Base-by-base conservation (phyloP, 2,113 vertebrate genomes). In the Sebastes schlegelii region DNA sequence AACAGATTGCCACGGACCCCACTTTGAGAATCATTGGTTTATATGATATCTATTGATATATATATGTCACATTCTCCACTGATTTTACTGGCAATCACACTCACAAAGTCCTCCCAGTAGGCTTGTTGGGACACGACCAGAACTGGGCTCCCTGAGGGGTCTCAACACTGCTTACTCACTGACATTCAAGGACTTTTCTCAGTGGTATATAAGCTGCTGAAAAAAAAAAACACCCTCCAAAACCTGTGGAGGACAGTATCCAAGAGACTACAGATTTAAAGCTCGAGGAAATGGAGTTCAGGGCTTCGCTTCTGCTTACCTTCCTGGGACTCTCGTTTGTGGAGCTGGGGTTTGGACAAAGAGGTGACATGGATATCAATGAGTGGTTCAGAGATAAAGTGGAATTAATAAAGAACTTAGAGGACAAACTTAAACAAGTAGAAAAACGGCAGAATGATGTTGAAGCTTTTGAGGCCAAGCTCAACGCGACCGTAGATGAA, bases 271-370 rank as follows among this genome's bases (percentile, higher is more conserved):
- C 5, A 54, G 1, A 40, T 26, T 34, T 21, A 14, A 14, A 49
- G 8, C 51, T 0, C 17, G 48, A 58, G 12, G 54, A 49, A n/a
- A 88, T 88, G 79, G 69, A 71, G 26, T 57, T 61, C n/a, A 58
- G 48, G 26, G 21, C 70, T 79, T 21, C 62, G 40, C 8, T 76
- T 55, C 45, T 79, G 43, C 5, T 77, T 26, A 26, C 34, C 61
- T 42, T 82, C 1, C n/a, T 83, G 19, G 82, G 68, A 4, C 45
- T 70, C 51, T n/a, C 61, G 34, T 51, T 45, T 4, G 64, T 52
- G 14, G 63, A 34, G 69, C 14, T 73, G 3, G 76, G 55, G 21
- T 60, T 80, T 14, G 80, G 68, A 48, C 68, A 83, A 54, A 72
- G 54, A 72, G 77, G 52, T 1, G 76, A 83, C 42, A 13, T 14